Evolutionary conservation across 1,140 invertebrate genomes (phyloP).

Genomic region (Eumeta japonica): DNA sequence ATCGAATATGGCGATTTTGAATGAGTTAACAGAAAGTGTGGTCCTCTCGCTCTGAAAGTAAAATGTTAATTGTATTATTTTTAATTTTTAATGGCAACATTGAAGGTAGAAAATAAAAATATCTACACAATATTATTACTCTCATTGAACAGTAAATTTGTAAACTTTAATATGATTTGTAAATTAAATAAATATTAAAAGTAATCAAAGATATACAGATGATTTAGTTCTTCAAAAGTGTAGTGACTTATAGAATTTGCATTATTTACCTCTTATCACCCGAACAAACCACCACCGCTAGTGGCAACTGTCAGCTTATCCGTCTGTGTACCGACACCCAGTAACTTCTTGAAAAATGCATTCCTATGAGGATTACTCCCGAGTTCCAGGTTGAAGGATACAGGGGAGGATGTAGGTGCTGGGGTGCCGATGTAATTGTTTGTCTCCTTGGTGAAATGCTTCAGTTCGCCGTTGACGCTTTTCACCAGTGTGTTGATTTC

Average conservation of each 20-base stretch:
- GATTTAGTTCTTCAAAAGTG: too few species aligned
- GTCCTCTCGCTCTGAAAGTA: slow-evolving; percentile 35
- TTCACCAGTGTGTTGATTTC: slow-evolving; percentile 32
- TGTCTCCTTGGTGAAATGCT: slow-evolving; percentile 24
- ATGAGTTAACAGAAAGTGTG: slow-evolving; percentile 35
- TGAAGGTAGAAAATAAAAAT: too few species aligned
- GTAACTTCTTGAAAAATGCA: slow-evolving; percentile 23
- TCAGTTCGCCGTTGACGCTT: slow-evolving; percentile 25
- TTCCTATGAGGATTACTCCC: slow-evolving; percentile 15
- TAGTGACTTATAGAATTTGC: too few species aligned
- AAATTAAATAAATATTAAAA: neutral
- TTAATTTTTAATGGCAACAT: too few species aligned
- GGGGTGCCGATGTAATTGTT: slow-evolving; percentile 24
- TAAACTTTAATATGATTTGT: neutral
- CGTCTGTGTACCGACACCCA: slow-evolving; percentile 20
- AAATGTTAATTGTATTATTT: slow-evolving; percentile 1
- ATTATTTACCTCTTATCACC: too few species aligned
- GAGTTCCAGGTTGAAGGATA: slow-evolving; percentile 23
- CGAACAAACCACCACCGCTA: neutral
- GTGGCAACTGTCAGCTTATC: slow-evolving; percentile 18
- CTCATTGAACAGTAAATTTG: neutral
- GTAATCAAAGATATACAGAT: neutral
- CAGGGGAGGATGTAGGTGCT: slow-evolving; percentile 9
- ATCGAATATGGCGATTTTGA: slow-evolving; percentile 37
- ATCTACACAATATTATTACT: neutral